A percentile compares a stretch with the other conserved stretches of the same genome.
These are phyloP conservation scores for Leptinotarsa juncta DNA, from an alignment of 2,888 invertebrate genomes.

Conservation along the genomic window DNA sequence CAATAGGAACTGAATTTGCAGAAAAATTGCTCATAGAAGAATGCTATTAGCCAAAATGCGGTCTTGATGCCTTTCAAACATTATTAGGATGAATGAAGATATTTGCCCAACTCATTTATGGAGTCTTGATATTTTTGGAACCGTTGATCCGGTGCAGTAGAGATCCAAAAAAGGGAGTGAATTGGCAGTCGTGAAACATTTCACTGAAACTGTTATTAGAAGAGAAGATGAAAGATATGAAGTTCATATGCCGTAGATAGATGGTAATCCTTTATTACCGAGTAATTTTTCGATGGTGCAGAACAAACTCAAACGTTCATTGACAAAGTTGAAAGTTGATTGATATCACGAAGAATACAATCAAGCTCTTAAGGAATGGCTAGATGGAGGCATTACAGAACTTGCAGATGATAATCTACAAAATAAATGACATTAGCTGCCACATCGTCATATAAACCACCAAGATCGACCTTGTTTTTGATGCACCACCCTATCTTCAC, in stretches of 20 bases:
- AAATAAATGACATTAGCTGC: no score
- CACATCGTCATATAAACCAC: conserved; percentile 14
- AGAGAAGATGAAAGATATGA: conserved; percentile 42
- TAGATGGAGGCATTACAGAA: conserved; percentile 18
- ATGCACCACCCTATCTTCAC: no score
- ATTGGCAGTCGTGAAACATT: no score
- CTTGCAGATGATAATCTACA: conserved; percentile 18
- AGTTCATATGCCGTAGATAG: conserved; percentile 49
- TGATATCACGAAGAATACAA: conserved; percentile 2
- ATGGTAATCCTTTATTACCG: conserved; percentile 44
- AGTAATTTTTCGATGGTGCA: conserved; percentile 20
- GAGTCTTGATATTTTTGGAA: conserved; percentile 50
- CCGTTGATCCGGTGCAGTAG: conserved; percentile 47
- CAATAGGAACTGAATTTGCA: conserved; percentile 51
- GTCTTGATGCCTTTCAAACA: conserved; percentile 47
- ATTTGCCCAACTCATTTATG: conserved; percentile 39
- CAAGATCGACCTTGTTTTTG: conserved; percentile 20
- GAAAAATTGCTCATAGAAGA: conserved; percentile 49
- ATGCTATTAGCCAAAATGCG: conserved; percentile 42
- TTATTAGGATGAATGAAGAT: conserved; percentile 21
- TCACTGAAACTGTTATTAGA: no score
- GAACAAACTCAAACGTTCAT: neutral
- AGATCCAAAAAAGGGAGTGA: neutral
- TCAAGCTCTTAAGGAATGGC: conserved; percentile 21
- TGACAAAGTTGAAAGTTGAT: conserved; percentile 1